Percentiles rank a stretch among this genome's conserved stretches.
Evolutionary conservation across 2,888 invertebrate species (phyloP).

Genomic region (Meta bourneti): DNA sequence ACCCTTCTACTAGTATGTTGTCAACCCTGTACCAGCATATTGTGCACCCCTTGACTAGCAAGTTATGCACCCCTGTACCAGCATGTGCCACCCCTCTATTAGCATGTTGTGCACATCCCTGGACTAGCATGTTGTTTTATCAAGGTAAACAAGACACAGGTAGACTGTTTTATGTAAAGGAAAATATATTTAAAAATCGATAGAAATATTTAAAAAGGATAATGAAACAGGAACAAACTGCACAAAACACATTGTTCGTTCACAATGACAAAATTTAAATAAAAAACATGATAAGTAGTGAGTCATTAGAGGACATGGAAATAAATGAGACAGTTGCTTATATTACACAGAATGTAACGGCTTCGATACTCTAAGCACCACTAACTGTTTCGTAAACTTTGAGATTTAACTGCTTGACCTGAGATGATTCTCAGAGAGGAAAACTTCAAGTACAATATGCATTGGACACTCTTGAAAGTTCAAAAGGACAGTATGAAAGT

Average conservation of each 20-base stretch:
- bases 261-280: conserved; percentile 62
- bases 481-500: background rate
- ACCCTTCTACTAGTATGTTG: no score
- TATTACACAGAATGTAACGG: background rate
- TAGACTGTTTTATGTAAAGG: conserved; percentile 62
- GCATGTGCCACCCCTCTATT: no score
- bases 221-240: conserved; percentile 56
- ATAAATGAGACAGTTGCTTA: background rate
- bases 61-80: no score
- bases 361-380: background rate
- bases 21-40: no score
- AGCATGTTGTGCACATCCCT: background rate
- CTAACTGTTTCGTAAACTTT: background rate
- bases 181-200: conserved; percentile 76
- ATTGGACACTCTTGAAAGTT: background rate
- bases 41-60: no score
- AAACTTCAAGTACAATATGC: background rate
- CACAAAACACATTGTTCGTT: conserved; percentile 56
- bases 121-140: background rate
- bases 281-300: conserved; percentile 63
- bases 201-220: conserved; percentile 75
- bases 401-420: background rate
- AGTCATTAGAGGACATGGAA: conserved; percentile 30
- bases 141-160: background rate
- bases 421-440: background rate